Percentiles rank a stretch among this genome's conserved stretches.
phyloP scores from a whole-genome alignment of 2,797 vertebrate genomes.

The Cynodonichthys magdalenae region DNA sequence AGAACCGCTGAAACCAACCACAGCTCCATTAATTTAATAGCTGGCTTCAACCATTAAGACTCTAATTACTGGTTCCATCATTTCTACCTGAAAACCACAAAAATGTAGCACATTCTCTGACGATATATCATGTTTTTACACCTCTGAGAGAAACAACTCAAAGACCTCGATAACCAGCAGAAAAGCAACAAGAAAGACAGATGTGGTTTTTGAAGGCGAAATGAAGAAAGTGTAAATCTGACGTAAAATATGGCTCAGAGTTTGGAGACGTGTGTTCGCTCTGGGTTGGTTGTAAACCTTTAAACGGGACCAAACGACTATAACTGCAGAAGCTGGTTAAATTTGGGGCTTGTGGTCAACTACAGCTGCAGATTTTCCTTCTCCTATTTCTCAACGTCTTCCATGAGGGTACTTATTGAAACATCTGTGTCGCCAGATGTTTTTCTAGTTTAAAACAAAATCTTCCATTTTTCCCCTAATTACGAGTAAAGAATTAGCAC shows the following conservation, averaged over 20 bases:
- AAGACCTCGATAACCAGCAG: constrained; percentile 43
- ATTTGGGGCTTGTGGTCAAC: constrained; percentile 58
- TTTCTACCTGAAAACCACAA: constrained; percentile 17
- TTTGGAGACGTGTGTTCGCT: constrained; percentile 48
- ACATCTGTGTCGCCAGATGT: constrained; percentile 30
- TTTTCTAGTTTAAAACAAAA: too few relatives aligned
- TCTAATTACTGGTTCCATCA: constrained; percentile 25
- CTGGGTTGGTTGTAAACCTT: constrained; percentile 54
- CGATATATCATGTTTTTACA: constrained; percentile 54
- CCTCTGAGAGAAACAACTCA: constrained; percentile 40
- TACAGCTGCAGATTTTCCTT: constrained; percentile 52
- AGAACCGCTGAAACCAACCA: constrained; percentile 35
- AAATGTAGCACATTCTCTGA: constrained; percentile 25
- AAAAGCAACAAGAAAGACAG: constrained; percentile 57
- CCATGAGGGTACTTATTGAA: constrained; percentile 23
- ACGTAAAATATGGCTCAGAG: constrained; percentile 51
- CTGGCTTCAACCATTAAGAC: constrained; percentile 47
- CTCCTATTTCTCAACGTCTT: constrained; percentile 37
- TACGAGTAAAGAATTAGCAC: too few relatives aligned
- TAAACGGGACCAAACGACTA: constrained; percentile 53
- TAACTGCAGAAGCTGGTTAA: constrained; percentile 58
- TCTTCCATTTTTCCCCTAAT: too few relatives aligned
- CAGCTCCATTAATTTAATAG: constrained; percentile 53
- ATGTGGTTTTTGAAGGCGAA: constrained; percentile 57
- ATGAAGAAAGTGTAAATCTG: constrained; percentile 25